These are phyloP conservation scores for Poecilia picta DNA, from an alignment of 2,797 vertebrate species.

Conservation along the genomic window DNA sequence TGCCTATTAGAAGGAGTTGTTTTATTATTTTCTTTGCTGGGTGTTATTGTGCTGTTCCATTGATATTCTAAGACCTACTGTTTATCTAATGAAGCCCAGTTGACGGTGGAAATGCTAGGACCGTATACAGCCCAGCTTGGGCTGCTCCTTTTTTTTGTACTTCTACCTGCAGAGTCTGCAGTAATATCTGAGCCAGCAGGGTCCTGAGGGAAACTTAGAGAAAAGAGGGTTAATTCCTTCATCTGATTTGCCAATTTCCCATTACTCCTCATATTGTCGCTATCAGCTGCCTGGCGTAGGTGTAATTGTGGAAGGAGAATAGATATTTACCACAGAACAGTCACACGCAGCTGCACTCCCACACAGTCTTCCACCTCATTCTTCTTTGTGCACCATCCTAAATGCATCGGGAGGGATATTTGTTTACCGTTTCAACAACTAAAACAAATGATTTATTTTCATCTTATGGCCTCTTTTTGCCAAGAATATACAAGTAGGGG, in stretches of 20 bases:
- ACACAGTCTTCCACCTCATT: slow-evolving; percentile 25
- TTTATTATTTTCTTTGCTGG: slow-evolving; percentile 39
- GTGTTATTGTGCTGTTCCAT: slow-evolving; percentile 45
- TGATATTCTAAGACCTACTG: slow-evolving; percentile 44
- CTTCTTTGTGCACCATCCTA: slow-evolving; percentile 51
- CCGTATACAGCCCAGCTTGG: slow-evolving; percentile 16
- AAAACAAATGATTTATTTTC: slow-evolving; percentile 68
- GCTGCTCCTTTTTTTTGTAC: slow-evolving; percentile 18
- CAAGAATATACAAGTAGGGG: slow-evolving; percentile 51
- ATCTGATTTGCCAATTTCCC: slow-evolving; percentile 56
- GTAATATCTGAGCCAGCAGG: slow-evolving; percentile 36
- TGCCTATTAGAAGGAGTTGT: slow-evolving; percentile 59
- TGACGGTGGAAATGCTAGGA: slow-evolving; percentile 17
- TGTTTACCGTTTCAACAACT: slow-evolving; percentile 45
- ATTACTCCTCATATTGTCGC: slow-evolving; percentile 40
- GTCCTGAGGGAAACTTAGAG: slow-evolving; percentile 35
- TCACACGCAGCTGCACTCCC: slow-evolving; percentile 15
- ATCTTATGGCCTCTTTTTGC: slow-evolving; percentile 51
- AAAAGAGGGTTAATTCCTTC: slow-evolving; percentile 56
- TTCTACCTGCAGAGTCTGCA: slow-evolving; percentile 28
- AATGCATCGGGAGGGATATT: slow-evolving; percentile 67
- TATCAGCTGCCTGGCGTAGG: slow-evolving; percentile 59
- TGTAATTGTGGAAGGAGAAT: slow-evolving; percentile 72
- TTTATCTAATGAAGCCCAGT: slow-evolving; percentile 37
- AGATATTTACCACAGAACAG: slow-evolving; percentile 39